These are phyloP conservation scores for Rhogogaster chlorosoma DNA, from an alignment of 2,888 invertebrate species.

Conservation along the genomic window DNA sequence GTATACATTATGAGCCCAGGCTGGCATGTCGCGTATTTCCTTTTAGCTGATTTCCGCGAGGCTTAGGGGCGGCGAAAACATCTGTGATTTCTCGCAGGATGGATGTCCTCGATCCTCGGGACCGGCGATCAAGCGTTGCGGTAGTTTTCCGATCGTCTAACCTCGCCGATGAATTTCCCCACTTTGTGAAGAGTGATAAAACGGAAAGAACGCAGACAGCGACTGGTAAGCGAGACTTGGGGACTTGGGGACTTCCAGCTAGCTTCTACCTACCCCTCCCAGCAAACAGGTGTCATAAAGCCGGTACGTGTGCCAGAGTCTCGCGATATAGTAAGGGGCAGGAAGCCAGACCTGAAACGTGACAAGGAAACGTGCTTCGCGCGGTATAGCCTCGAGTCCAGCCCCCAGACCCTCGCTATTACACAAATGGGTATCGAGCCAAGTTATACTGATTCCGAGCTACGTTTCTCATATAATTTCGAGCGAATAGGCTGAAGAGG, in stretches of 20 bases:
- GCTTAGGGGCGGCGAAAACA: background rate
- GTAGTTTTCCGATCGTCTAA: background rate
- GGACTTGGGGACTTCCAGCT: conserved; percentile 15
- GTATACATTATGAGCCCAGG: background rate
- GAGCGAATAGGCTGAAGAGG: background rate
- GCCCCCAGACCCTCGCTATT: conserved; percentile 1
- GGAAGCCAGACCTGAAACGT: conserved; percentile 62
- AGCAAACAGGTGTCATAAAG: conserved; percentile 73
- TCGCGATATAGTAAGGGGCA: conserved; percentile 53
- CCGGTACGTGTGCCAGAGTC: conserved; percentile 64
- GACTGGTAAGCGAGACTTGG: background rate
- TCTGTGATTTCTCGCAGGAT: too few relatives aligned
- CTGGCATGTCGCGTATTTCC: background rate
- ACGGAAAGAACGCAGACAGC: background rate
- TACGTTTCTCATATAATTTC: background rate
- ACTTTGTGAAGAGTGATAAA: background rate
- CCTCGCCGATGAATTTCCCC: background rate
- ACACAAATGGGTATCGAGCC: conserved; percentile 19
- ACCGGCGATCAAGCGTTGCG: background rate
- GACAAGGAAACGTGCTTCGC: conserved; percentile 59
- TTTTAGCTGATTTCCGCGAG: background rate
- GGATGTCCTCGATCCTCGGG: too few relatives aligned
- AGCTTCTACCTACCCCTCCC: background rate
- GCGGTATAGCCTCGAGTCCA: background rate
- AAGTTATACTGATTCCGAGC: background rate